phyloP scores from a whole-genome alignment of 2,113 vertebrate genomes.

The Cyphomyrus discorhynchus region DNA sequence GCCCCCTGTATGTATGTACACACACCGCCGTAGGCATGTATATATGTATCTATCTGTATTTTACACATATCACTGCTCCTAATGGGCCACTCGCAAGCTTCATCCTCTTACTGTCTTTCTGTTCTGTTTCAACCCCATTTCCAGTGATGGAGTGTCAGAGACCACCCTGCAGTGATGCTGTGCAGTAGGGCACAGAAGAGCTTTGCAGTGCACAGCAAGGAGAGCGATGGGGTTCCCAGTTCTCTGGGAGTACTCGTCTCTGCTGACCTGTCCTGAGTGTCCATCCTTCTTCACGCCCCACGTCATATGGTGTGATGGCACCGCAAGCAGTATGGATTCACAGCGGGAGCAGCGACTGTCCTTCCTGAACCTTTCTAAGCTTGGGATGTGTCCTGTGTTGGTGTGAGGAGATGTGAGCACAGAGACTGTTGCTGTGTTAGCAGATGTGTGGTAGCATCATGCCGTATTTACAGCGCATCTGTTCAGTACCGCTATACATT shows the following conservation, averaged over 20 bases:
- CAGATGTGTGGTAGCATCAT: not conserved
- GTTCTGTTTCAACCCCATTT: not conserved
- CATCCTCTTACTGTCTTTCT: not conserved
- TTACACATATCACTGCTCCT: not conserved
- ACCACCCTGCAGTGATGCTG: slow-evolving; percentile 53
- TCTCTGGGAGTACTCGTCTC: not conserved
- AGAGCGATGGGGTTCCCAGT: slow-evolving; percentile 38
- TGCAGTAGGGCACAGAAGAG: slow-evolving; percentile 53
- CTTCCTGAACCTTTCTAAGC: slow-evolving; percentile 32
- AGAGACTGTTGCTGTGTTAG: not conserved
- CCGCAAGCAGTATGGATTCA: slow-evolving; percentile 29
- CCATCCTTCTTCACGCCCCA: not conserved
- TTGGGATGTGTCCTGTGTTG: too few species aligned
- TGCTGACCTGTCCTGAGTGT: not conserved
- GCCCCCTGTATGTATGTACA: slow-evolving; percentile 51
- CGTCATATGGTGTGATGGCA: not conserved
- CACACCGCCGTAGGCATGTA: not conserved
- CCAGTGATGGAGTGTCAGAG: slow-evolving; percentile 47
- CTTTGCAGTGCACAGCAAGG: slow-evolving; percentile 50
- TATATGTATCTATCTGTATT: not conserved
- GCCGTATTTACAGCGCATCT: not conserved
- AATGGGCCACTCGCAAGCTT: not conserved
- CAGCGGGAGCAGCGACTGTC: slow-evolving; percentile 37
- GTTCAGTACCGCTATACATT: not conserved
- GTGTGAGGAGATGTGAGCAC: not conserved